Evolutionary conservation across 2,113 vertebrate genomes (phyloP).

Genomic region (Cathartes aura): DNA sequence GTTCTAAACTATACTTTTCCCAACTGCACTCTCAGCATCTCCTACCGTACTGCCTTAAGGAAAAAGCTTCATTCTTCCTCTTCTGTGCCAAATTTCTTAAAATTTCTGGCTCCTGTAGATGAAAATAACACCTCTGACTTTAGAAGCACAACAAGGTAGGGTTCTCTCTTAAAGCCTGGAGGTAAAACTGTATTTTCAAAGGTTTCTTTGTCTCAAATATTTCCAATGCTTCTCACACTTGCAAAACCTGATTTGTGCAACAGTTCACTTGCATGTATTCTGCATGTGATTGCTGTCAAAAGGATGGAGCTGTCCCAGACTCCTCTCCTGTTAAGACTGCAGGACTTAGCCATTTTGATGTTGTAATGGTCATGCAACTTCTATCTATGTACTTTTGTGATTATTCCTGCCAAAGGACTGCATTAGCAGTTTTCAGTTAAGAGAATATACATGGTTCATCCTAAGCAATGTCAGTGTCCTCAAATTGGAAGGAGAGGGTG

Average conservation of each 20-base stretch:
- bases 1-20: constrained; percentile 74
- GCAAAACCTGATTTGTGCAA: background rate
- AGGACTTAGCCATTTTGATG: background rate
- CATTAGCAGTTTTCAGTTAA: background rate
- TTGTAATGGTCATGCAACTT: background rate
- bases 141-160: constrained; percentile 85
- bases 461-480: background rate
- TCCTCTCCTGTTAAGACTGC: background rate
- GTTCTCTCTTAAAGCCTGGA: constrained; percentile 11
- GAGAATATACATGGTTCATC: background rate
- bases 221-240: background rate
- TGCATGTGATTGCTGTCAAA: constrained; percentile 2
- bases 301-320: background rate
- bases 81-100: constrained; percentile 99
- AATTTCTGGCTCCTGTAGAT: constrained; percentile 97
- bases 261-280: background rate
- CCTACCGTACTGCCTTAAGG: constrained; percentile 88
- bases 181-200: constrained; percentile 34
- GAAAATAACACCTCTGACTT: constrained; percentile 89
- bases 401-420: background rate
- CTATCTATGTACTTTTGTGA: background rate
- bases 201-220: background rate
- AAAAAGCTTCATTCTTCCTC: constrained; percentile 94
- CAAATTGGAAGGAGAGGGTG: background rate
- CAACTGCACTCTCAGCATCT: constrained; percentile 84